phyloP scores from a whole-genome alignment of 2,113 vertebrate genomes.

The Prunella himalayana region DNA sequence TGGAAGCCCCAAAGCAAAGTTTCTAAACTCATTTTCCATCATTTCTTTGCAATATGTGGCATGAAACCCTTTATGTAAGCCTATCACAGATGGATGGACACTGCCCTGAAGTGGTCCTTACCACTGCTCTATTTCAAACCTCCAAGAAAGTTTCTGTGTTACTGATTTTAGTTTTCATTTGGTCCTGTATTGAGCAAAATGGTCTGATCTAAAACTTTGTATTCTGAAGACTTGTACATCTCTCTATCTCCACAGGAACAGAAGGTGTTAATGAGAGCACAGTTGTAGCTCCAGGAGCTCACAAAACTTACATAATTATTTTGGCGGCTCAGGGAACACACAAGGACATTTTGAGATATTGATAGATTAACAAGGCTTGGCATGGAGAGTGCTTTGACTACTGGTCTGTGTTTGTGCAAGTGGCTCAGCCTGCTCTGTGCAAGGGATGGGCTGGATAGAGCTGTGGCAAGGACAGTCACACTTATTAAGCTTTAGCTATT shows the following conservation, averaged over 20 bases:
- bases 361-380: not conserved
- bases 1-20: not conserved
- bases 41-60: not conserved
- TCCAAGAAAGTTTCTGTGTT: not conserved
- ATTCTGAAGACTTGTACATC: not conserved
- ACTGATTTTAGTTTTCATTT: not conserved
- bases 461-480: not conserved
- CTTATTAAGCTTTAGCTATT: not conserved
- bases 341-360: not conserved
- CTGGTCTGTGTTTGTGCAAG: not conserved
- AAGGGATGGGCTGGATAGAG: not conserved
- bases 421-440: not conserved
- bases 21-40: not conserved
- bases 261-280: constrained; percentile 21
- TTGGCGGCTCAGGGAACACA: not conserved
- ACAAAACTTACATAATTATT: constrained; percentile 10
- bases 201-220: not conserved
- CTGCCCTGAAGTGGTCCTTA: not conserved
- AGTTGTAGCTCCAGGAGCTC: not conserved
- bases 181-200: not conserved
- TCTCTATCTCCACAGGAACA: not conserved
- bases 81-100: not conserved
- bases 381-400: constrained; percentile 21
- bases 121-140: not conserved
- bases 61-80: not conserved